Conservation (phyloP, 2,888 invertebrate species). For the Lithophane leautieri region DNA sequence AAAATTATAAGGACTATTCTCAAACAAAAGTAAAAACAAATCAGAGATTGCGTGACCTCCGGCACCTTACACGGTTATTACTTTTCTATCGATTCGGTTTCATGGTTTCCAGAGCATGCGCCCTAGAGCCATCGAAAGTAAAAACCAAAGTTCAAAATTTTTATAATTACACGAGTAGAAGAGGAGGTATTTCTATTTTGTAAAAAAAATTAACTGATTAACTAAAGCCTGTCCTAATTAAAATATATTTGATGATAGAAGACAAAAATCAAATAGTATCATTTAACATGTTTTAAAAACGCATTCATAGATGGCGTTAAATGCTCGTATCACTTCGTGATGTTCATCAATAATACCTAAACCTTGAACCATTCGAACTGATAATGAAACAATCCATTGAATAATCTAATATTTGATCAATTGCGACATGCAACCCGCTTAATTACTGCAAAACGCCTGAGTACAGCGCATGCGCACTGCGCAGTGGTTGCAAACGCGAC, state of each 20-base stretch:
- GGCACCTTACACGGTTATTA: conserved; percentile 53
- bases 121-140: conserved; percentile 30
- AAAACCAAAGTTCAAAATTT: conserved; percentile 5
- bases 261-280: not conserved
- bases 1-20: conserved; percentile 56
- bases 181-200: not conserved
- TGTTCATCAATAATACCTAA: conserved; percentile 23
- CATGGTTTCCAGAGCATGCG: conserved; percentile 64
- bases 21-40: conserved; percentile 55
- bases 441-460: not conserved
- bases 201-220: not conserved
- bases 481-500: conserved; percentile 1
- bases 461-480: conserved; percentile 6
- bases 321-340: conserved; percentile 6
- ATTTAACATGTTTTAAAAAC: conserved; percentile 6
- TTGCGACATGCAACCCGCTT: not conserved
- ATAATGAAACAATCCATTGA: conserved; percentile 25
- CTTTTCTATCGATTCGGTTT: conserved; percentile 68
- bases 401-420: conserved; percentile 38
- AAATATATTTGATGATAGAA: too few species aligned
- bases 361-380: conserved; percentile 46
- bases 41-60: conserved; percentile 66
- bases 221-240: not conserved
- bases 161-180: not conserved
- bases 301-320: conserved; percentile 55